Evolutionary conservation across 2,888 invertebrate species (phyloP).

Genomic region (Eugnorisma glareosa): DNA sequence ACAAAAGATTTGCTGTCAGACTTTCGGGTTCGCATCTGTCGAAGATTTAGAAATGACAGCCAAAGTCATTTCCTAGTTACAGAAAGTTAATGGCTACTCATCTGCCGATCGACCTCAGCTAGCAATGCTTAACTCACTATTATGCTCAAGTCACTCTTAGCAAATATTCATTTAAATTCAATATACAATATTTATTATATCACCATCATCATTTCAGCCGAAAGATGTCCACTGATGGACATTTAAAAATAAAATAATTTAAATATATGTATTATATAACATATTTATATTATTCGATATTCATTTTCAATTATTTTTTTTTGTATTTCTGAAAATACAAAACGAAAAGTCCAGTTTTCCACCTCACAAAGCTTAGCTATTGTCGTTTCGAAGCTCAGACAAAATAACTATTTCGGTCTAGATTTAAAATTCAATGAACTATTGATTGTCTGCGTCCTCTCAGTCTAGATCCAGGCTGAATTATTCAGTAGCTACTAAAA

Average conservation of each 20-base stretch:
- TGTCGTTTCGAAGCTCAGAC: neutral
- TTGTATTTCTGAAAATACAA: neutral
- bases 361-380: neutral
- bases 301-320: no score
- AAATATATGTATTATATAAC: no score
- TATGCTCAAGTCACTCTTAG: neutral
- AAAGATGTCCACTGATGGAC: no score
- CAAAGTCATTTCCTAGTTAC: neutral
- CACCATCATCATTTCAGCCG: no score
- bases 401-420: constrained; percentile 22
- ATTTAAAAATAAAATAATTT: no score
- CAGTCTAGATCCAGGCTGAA: constrained; percentile 19
- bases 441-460: constrained; percentile 31
- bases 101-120: neutral
- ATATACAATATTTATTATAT: no score
- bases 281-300: no score
- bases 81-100: neutral
- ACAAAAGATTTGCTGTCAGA: neutral
- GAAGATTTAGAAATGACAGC: neutral
- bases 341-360: neutral
- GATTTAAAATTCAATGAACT: constrained; percentile 29
- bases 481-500: constrained; percentile 29
- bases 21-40: neutral
- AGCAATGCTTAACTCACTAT: no score
- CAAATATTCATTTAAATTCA: neutral